Conservation (phyloP, 1,140 invertebrate species). For the Trachelipus rathkii region DNA sequence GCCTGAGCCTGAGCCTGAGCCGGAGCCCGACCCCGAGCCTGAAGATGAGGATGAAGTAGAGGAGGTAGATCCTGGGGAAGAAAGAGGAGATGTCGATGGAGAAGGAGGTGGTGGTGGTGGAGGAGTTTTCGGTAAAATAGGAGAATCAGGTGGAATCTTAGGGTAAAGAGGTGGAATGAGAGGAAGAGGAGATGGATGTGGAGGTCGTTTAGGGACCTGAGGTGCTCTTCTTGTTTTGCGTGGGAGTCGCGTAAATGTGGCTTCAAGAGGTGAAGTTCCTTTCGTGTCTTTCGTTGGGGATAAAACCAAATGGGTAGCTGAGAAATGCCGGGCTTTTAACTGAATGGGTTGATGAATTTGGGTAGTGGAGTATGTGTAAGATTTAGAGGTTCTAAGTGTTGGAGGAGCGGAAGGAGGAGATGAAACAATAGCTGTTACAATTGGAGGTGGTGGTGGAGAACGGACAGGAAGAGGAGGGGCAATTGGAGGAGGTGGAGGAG, state of each 20-base stretch:
- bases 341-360: not conserved
- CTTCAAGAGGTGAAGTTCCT: not conserved
- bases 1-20: too few species aligned
- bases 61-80: conserved; percentile 1
- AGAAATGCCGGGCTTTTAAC: not conserved
- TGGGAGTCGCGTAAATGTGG: not conserved
- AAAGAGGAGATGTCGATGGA: conserved; percentile 1
- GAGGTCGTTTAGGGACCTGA: not conserved
- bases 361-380: not conserved
- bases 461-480: conserved; percentile 30
- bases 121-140: conserved; percentile 12
- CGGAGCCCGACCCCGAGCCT: too few species aligned
- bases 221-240: not conserved
- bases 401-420: not conserved
- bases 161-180: not conserved
- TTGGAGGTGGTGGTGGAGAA: conserved; percentile 21
- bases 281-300: not conserved
- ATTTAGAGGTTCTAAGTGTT: not conserved
- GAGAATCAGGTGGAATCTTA: not conserved
- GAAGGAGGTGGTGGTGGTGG: conserved; percentile 18
- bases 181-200: not conserved
- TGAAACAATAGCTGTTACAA: too few species aligned
- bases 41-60: not conserved
- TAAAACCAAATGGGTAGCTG: not conserved
- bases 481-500: conserved; percentile 34